These are phyloP conservation scores for Mesochorus sp. DNA, from an alignment of 2,888 invertebrate genomes.

Conservation along the genomic window DNA sequence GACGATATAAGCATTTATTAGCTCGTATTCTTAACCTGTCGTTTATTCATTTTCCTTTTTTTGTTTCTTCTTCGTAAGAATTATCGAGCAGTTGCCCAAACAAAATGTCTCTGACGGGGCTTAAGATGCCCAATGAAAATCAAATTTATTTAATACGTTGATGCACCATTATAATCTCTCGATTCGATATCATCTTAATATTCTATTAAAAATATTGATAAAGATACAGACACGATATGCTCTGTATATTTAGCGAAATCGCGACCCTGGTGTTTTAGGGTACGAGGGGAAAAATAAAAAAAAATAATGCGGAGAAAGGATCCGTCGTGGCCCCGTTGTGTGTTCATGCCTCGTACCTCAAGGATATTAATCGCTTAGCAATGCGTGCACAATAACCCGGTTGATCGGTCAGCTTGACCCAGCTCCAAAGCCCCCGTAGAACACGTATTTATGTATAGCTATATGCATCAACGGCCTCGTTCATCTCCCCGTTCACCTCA, in stretches of 20 bases:
- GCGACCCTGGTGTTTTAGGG: not conserved
- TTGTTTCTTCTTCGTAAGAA: not conserved
- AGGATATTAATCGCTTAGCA: conserved; percentile 73
- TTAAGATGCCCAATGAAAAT: too few species aligned
- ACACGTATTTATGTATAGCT: not conserved
- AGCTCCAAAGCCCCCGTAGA: conserved; percentile 37
- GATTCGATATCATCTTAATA: too few species aligned
- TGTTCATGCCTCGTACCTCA: conserved; percentile 51
- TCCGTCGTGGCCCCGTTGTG: conserved; percentile 23
- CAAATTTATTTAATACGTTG: too few species aligned
- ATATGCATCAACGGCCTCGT: conserved; percentile 54
- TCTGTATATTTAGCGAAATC: not conserved
- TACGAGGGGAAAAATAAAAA: too few species aligned
- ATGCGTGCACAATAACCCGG: conserved; percentile 74
- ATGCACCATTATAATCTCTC: too few species aligned
- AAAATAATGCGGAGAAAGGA: conserved; percentile 55
- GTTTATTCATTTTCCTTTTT: not conserved
- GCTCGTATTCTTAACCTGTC: conserved; percentile 43
- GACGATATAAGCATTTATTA: conserved; percentile 48
- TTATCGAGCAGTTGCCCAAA: too few species aligned
- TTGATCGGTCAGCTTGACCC: conserved; percentile 69
- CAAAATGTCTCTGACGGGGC: too few species aligned
- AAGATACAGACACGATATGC: too few species aligned
- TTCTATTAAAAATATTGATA: too few species aligned
- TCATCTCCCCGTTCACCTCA: conserved; percentile 62